Evolutionary conservation across 2,113 vertebrate species (phyloP).

Genomic region (Probosciger aterrimus): DNA sequence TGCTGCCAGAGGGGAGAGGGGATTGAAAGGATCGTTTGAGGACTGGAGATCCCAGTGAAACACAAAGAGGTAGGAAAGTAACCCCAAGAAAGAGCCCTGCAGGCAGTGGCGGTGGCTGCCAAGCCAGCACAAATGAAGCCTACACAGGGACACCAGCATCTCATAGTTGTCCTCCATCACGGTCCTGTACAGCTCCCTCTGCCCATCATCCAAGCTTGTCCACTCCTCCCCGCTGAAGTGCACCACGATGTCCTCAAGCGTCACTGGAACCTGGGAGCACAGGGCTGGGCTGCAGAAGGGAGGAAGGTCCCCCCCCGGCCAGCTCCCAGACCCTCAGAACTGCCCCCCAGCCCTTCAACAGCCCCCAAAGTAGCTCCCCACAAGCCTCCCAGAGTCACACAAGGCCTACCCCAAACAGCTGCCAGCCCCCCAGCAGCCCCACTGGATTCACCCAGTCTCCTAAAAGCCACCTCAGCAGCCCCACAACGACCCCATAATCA

Average conservation of each 20-base stretch:
- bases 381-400: neutral
- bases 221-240: constrained; percentile 65
- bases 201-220: constrained; percentile 58
- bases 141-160: constrained; percentile 72
- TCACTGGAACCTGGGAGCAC: constrained; percentile 43
- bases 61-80: neutral
- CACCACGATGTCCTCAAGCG: constrained; percentile 49
- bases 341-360: neutral
- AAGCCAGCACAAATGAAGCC: neutral
- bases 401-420: neutral
- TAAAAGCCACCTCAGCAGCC: neutral
- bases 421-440: neutral
- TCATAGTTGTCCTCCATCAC: constrained; percentile 71
- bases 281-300: neutral
- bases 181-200: constrained; percentile 64
- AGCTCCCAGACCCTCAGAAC: neutral
- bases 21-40: neutral
- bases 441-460: neutral
- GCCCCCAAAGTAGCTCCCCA: neutral
- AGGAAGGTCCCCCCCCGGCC: neutral
- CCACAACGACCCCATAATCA: neutral
- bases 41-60: neutral
- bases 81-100: neutral
- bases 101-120: neutral
- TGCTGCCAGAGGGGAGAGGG: neutral